A percentile compares a stretch with the other conserved stretches of the same genome.
These are phyloP conservation scores for Atractosteus spatula DNA, from an alignment of 2,113 vertebrate genomes.

Conservation along the genomic window DNA sequence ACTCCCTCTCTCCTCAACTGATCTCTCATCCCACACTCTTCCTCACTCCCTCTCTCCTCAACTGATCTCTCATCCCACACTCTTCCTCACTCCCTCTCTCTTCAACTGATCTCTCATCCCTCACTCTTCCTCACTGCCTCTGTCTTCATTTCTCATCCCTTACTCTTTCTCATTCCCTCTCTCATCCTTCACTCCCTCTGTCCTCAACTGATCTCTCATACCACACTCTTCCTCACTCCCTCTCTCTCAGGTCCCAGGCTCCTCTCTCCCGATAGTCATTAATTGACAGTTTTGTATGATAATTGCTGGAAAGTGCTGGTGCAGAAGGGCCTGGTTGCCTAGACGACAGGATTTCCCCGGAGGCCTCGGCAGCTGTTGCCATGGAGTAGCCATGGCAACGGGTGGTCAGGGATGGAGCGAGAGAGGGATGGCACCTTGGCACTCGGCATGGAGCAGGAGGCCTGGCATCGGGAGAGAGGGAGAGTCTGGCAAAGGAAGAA, in stretches of 20 bases:
- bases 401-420: conserved; percentile 8
- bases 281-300: background rate
- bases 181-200: background rate
- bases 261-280: background rate
- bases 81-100: background rate
- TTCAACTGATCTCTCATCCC: too few relatives aligned
- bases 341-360: conserved; percentile 43
- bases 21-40: too few relatives aligned
- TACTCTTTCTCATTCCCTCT: too few relatives aligned
- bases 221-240: background rate
- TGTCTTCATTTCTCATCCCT: background rate
- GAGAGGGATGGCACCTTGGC: conserved; percentile 22
- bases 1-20: too few relatives aligned
- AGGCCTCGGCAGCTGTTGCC: conserved; percentile 55
- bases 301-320: conserved; percentile 26
- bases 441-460: background rate
- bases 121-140: background rate
- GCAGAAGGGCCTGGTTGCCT: conserved; percentile 47
- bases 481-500: conserved; percentile 16
- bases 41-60: too few relatives aligned
- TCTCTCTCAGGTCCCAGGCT: background rate
- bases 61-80: too few relatives aligned
- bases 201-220: background rate
- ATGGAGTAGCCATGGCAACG: conserved; percentile 52
- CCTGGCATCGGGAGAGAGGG: background rate